A percentile compares a stretch with the other conserved stretches of the same genome.
Conservation (phyloP, 1,140 invertebrate genomes). For the Anthonomus grandis region DNA sequence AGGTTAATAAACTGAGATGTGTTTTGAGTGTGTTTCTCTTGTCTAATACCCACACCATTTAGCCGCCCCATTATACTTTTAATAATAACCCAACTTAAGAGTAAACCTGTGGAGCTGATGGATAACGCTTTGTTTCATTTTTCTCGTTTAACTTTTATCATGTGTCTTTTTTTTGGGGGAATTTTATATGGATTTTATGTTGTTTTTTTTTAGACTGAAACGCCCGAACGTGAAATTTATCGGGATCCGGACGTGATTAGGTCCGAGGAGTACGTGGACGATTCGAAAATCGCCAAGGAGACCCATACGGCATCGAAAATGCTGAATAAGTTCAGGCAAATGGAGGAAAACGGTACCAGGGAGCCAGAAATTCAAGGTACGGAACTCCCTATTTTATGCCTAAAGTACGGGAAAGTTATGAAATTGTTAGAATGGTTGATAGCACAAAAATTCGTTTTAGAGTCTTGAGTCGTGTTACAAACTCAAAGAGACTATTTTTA, state of each 20-base stretch:
- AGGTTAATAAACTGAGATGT: constrained; percentile 35
- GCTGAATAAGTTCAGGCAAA: constrained; percentile 80
- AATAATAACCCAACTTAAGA: not conserved
- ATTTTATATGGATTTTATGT: no score
- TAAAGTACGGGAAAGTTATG: not conserved
- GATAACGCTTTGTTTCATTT: no score
- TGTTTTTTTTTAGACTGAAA: constrained; percentile 52
- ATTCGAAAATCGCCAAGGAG: constrained; percentile 57
- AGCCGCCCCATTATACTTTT: not conserved
- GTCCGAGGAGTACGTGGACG: constrained; percentile 58
- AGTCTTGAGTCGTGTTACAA: no score
- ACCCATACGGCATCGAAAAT: constrained; percentile 79
- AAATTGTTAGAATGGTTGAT: no score
- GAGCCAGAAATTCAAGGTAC: constrained; percentile 57
- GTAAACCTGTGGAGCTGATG: not conserved
- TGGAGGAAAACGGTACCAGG: constrained; percentile 69
- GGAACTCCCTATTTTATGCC: not conserved
- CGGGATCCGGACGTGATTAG: constrained; percentile 73
- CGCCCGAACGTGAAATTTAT: constrained; percentile 71
- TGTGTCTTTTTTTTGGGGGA: no score
- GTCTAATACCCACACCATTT: not conserved
- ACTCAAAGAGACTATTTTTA: no score
- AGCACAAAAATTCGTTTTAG: no score
- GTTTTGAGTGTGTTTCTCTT: constrained; percentile 2
- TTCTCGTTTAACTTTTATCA: no score